Percentiles rank a stretch among this genome's conserved stretches.
phyloP scores from a whole-genome alignment of 2,797 vertebrate genomes.

The Alcedo quadribrachys region DNA sequence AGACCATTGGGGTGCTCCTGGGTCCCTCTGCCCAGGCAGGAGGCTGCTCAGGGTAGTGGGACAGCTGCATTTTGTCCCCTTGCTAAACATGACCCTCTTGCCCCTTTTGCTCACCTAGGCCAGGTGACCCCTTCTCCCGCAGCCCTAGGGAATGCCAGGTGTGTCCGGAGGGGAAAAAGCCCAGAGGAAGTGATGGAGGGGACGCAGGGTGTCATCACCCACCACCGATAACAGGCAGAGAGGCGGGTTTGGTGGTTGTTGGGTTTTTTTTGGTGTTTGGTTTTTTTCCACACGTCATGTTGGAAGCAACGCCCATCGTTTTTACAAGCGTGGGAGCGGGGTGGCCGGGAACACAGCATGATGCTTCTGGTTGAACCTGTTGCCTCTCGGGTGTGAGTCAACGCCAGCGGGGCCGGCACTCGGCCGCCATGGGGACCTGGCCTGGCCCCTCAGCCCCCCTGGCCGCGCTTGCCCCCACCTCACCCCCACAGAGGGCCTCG shows the following conservation, averaged over 20 bases:
- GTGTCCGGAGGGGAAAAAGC: background rate
- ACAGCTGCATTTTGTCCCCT: background rate
- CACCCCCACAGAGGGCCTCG: rapidly evolving
- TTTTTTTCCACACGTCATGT: constrained; percentile 43
- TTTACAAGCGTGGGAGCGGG: constrained; percentile 71
- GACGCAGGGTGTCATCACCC: background rate
- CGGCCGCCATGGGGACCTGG: background rate
- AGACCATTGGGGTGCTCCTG: background rate
- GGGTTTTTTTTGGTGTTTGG: background rate
- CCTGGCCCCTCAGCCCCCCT: background rate
- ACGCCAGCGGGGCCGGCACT: background rate
- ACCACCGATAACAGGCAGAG: background rate
- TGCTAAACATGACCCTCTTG: background rate
- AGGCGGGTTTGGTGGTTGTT: background rate
- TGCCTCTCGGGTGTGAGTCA: constrained; percentile 43
- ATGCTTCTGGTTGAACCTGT: constrained; percentile 76
- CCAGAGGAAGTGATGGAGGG: constrained; percentile 36
- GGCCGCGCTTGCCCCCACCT: rapidly evolving
- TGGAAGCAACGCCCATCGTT: constrained; percentile 49
- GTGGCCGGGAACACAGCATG: background rate
- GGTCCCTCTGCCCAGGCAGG: background rate
- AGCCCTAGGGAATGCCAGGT: background rate
- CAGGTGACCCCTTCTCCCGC: background rate
- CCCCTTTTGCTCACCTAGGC: background rate
- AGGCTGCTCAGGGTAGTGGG: background rate